A percentile compares a stretch with the other conserved stretches of the same genome.
Conservation (phyloP, 1,140 invertebrate genomes). For the Eubasilissa regina region DNA sequence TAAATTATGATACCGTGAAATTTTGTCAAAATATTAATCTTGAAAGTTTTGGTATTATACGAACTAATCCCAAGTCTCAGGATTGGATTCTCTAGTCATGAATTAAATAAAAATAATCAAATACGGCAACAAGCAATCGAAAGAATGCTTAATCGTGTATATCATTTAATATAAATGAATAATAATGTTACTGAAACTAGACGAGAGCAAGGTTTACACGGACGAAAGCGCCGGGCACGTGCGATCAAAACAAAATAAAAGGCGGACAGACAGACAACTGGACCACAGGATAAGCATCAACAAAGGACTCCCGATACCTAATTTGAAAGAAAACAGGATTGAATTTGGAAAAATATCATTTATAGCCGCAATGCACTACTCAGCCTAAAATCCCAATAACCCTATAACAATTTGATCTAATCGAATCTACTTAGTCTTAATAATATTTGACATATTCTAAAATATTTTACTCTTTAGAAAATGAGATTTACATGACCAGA, state of each 20-base stretch:
- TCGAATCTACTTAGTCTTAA: no score
- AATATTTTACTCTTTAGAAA: no score
- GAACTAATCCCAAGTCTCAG: no score
- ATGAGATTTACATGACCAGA: no score
- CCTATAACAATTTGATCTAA: neutral
- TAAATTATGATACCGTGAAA: no score
- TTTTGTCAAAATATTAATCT: no score
- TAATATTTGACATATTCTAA: no score
- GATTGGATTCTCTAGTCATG: no score
- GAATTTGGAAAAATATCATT: constrained; percentile 21
- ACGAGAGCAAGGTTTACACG: constrained; percentile 16
- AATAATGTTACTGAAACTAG: neutral
- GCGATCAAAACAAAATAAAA: constrained; percentile 18
- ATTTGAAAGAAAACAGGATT: neutral
- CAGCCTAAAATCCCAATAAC: neutral
- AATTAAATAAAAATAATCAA: no score
- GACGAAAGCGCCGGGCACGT: constrained; percentile 27
- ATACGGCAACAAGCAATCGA: no score
- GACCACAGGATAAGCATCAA: constrained; percentile 46
- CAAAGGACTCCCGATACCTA: constrained; percentile 31
- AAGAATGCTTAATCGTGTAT: neutral
- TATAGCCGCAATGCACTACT: no score
- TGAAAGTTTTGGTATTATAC: no score
- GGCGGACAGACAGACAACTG: constrained; percentile 25
- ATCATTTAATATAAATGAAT: neutral